These are phyloP conservation scores for Xenentodon cancila DNA, from an alignment of 2,797 vertebrate genomes.

Conservation along the genomic window DNA sequence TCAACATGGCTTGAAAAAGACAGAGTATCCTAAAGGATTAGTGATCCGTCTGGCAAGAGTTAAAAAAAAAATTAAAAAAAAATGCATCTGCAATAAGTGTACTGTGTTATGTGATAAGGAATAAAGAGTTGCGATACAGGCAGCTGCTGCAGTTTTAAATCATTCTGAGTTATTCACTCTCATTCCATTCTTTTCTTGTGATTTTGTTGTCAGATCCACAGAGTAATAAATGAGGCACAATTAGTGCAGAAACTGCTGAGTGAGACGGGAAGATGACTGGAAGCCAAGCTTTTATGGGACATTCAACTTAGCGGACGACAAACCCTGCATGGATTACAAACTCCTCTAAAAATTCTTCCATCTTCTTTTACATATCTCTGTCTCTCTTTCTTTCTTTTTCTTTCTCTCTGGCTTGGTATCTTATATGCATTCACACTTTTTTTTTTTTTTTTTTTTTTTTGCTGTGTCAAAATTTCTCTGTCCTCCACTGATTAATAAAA, in stretches of 20 bases:
- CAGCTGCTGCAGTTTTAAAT: neutral
- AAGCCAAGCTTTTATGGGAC: constrained; percentile 34
- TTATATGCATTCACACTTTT: constrained; percentile 8
- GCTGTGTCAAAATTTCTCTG: constrained; percentile 25
- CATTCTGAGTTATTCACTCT: constrained; percentile 1
- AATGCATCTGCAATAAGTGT: too few relatives aligned
- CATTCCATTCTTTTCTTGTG: constrained; percentile 22
- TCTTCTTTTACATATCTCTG: constrained; percentile 25
- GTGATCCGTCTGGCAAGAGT: neutral
- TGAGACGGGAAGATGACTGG: constrained; percentile 44
- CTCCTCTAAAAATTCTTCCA: constrained; percentile 39
- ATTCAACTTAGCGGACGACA: constrained; percentile 56
- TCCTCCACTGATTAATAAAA: constrained; percentile 65
- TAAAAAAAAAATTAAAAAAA: too few relatives aligned
- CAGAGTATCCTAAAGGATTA: neutral
- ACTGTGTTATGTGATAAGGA: neutral
- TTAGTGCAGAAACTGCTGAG: constrained; percentile 25
- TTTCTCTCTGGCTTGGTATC: neutral
- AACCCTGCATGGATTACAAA: constrained; percentile 51
- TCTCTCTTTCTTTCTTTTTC: constrained; percentile 9
- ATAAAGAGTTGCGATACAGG: too few relatives aligned
- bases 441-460: constrained; percentile 41
- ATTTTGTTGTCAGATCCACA: constrained; percentile 36
- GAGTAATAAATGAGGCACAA: constrained; percentile 34
- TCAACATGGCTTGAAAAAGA: neutral